A percentile compares a stretch with the other conserved stretches of the same genome.
These are phyloP conservation scores for Jaculus jaculus DNA, from an alignment of 2,113 vertebrate species.

Conservation along the genomic window DNA sequence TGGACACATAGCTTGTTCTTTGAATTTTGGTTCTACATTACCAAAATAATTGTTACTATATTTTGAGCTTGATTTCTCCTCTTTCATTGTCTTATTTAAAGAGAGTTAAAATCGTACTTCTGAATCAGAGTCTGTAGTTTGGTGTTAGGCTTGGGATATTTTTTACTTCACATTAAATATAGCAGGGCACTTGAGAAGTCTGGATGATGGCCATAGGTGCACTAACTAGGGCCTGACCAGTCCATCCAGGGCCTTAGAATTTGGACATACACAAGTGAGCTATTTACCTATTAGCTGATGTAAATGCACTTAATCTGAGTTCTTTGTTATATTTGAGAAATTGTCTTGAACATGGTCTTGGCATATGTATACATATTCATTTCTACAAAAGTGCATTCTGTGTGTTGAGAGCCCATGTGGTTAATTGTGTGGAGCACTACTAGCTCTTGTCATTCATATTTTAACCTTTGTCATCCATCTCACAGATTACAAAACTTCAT, in stretches of 20 bases:
- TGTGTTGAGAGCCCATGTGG: not conserved
- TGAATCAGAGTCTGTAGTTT: no score
- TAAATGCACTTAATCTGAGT: not conserved
- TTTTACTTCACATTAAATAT: no score
- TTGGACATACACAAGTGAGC: not conserved
- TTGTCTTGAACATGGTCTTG: not conserved
- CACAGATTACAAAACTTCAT: slow-evolving; percentile 41
- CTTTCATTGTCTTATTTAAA: no score
- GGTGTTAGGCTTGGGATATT: no score
- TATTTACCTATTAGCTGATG: not conserved
- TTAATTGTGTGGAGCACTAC: not conserved
- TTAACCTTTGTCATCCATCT: slow-evolving; percentile 11
- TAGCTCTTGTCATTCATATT: not conserved
- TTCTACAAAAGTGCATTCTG: not conserved
- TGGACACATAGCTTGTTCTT: no score
- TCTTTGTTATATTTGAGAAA: not conserved
- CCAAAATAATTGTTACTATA: no score
- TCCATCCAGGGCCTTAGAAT: not conserved
- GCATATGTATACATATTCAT: not conserved
- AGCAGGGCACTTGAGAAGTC: not conserved
- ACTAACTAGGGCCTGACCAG: not conserved
- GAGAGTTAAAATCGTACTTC: no score
- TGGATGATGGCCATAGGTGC: not conserved
- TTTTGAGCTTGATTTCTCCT: no score
- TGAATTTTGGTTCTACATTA: no score